A percentile compares a stretch with the other conserved stretches of the same genome.
Conservation (phyloP, 1,140 invertebrate species). For the Achroia grisella region DNA sequence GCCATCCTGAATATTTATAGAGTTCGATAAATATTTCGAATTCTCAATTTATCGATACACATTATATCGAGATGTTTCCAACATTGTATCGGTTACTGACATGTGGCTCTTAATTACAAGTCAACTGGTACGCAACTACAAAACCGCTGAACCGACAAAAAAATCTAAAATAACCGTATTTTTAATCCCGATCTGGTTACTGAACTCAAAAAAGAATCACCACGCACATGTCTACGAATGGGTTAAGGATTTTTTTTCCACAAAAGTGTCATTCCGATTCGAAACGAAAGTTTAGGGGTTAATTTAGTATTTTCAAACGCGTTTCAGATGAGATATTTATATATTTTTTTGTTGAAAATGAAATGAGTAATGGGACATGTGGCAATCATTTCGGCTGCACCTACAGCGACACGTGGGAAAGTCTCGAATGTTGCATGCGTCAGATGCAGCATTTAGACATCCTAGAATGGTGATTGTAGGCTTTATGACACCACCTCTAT, state of each 20-base stretch:
- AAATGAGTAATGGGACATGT: conserved; percentile 59
- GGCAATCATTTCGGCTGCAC: conserved; percentile 39
- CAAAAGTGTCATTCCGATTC: conserved; percentile 65
- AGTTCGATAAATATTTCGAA: too few relatives aligned
- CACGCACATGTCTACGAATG: conserved; percentile 63
- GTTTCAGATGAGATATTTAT: conserved; percentile 25
- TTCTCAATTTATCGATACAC: conserved; percentile 28
- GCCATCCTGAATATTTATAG: too few relatives aligned
- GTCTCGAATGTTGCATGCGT: conserved; percentile 24
- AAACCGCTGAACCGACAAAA: conserved; percentile 65
- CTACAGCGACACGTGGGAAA: conserved; percentile 47
- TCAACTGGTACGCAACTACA: conserved; percentile 51
- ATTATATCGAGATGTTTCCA: conserved; percentile 11
- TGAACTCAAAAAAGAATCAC: conserved; percentile 52
- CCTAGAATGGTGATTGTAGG: conserved; percentile 7
- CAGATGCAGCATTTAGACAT: conserved; percentile 15
- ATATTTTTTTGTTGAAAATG: conserved; percentile 25
- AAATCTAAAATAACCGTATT: conserved; percentile 65
- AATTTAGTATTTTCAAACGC: conserved; percentile 54
- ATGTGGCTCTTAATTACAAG: conserved; percentile 69
- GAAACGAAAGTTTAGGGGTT: conserved; percentile 67
- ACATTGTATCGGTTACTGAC: conserved; percentile 34
- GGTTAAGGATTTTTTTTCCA: conserved; percentile 55
- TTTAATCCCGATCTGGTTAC: conserved; percentile 68
- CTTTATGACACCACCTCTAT: background rate